phyloP scores from a whole-genome alignment of 2,797 vertebrate species.

The Microctenopoma steveboyesi region DNA sequence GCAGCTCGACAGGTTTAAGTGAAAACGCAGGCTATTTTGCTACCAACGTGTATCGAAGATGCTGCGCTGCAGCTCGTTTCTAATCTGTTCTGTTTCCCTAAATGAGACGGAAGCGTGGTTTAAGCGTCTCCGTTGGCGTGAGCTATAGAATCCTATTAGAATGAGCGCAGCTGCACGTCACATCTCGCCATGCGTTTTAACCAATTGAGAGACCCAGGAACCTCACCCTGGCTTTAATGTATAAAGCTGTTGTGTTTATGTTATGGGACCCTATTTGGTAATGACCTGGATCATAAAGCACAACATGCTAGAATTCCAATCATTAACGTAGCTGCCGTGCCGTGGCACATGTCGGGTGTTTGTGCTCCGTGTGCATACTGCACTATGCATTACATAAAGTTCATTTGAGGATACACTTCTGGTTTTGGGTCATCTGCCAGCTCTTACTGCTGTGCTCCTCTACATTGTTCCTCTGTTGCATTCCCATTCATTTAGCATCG shows the following conservation, averaged over 20 bases:
- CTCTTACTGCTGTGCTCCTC: constrained; percentile 41
- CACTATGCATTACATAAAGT: constrained; percentile 59
- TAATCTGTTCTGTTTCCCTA: constrained; percentile 21
- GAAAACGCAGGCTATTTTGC: constrained; percentile 20
- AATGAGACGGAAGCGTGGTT: constrained; percentile 76
- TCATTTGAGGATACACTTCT: constrained; percentile 70
- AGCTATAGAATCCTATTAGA: constrained; percentile 81
- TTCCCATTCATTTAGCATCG: constrained; percentile 4
- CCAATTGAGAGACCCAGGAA: constrained; percentile 85
- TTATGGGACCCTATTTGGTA: constrained; percentile 17
- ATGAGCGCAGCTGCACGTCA: constrained; percentile 89
- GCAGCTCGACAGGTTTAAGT: constrained; percentile 43
- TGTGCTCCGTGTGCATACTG: constrained; percentile 36
- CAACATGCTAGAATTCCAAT: background rate
- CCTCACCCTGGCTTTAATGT: constrained; percentile 55
- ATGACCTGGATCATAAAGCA: constrained; percentile 7
- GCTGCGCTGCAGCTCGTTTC: constrained; percentile 24
- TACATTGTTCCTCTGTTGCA: constrained; percentile 15
- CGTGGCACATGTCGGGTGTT: constrained; percentile 11
- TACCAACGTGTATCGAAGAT: constrained; percentile 5
- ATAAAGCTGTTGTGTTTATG: constrained; percentile 50
- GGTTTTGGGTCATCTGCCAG: constrained; percentile 55
- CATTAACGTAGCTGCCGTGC: background rate
- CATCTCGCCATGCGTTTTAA: constrained; percentile 91
- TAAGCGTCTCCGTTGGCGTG: constrained; percentile 75